Evolutionary conservation across 1,140 invertebrate species (phyloP).

Genomic region (Onthophagus taurus): DNA sequence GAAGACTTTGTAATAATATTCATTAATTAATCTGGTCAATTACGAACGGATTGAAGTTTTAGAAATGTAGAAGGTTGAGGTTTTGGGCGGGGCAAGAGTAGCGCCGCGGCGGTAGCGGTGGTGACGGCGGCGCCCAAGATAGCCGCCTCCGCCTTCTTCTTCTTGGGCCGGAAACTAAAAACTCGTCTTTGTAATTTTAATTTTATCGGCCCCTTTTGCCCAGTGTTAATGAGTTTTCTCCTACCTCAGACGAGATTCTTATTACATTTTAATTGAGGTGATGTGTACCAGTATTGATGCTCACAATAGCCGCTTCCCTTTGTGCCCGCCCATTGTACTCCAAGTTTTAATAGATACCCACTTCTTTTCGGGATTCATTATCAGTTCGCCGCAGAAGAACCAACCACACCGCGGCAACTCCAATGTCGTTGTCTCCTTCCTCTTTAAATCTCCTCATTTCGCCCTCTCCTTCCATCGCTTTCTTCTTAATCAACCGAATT

Average conservation of each 20-base stretch:
- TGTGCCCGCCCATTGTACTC: conserved; percentile 30
- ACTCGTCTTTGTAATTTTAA: conserved; percentile 28
- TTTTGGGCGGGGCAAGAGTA: no score
- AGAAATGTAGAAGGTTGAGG: no score
- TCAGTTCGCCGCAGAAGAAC: conserved; percentile 29
- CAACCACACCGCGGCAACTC: no score
- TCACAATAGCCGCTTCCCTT: conserved; percentile 31
- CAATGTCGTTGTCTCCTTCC: background rate
- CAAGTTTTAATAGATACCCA: conserved; percentile 38
- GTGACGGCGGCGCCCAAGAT: no score
- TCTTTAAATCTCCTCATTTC: background rate
- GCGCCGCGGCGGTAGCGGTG: no score
- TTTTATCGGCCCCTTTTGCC: conserved; percentile 29
- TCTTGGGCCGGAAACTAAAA: conserved; percentile 26
- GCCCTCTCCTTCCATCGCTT: background rate
- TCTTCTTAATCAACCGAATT: no score
- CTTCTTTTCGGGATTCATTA: conserved; percentile 38
- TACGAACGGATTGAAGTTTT: no score
- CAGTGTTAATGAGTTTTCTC: conserved; percentile 36
- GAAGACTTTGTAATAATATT: no score
- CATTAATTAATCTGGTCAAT: no score
- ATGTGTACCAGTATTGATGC: conserved; percentile 35
- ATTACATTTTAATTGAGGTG: conserved; percentile 39
- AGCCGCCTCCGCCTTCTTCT: no score
- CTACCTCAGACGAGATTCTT: conserved; percentile 33